Base-by-base conservation (phyloP, 1,140 invertebrate species). In the Heliconius melpomene region DNA sequence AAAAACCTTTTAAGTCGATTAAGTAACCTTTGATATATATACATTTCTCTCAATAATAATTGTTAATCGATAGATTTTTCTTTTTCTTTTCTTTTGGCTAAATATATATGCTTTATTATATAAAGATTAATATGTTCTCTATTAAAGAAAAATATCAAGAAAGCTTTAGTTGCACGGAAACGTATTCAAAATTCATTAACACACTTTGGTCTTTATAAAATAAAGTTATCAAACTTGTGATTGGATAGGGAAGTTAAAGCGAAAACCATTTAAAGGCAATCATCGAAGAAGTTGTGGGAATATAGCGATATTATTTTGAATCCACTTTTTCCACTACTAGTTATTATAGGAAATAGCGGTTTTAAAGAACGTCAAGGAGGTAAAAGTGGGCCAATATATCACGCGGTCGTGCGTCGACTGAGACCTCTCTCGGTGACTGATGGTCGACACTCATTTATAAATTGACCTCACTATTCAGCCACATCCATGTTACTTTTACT, bases 251-350 rank as follows among this genome's bases (percentile, higher is more conserved):
- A 77, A 87, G 87, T 88, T 90, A 88, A 88, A 91, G 88, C 88
- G 87, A 89, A 88, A 90, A 88, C 88, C 88, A 90, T 89, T 91
- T 89, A 88, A 89, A 88, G 85, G 83, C 87, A 88, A 89, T 89
- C 86, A 87, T 90, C 86, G 86, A 80, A 79, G 83, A 88, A 88
- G 83, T 77, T 26, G 57, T 18, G 60, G 75, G 60, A 71, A 86
- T 89, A 82, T 79, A 74, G 79, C 78, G 79, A 75, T 87, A 88
- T 87, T 87, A 86, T 86, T 84, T 85, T 82, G 84, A 83, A 85
- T 84, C 84, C 78, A 74, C 80, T 83, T 82, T 83, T 87, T 88
- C 32, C 32, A 32, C 32, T 88, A 84, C 86, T 32, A 32, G 32
- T 32, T 32, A 89, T 89, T 89, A 88, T 84, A 40, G 74, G 76